Evolutionary conservation across 2,888 invertebrate genomes (phyloP).

Genomic region (Drosophila yooni): DNA sequence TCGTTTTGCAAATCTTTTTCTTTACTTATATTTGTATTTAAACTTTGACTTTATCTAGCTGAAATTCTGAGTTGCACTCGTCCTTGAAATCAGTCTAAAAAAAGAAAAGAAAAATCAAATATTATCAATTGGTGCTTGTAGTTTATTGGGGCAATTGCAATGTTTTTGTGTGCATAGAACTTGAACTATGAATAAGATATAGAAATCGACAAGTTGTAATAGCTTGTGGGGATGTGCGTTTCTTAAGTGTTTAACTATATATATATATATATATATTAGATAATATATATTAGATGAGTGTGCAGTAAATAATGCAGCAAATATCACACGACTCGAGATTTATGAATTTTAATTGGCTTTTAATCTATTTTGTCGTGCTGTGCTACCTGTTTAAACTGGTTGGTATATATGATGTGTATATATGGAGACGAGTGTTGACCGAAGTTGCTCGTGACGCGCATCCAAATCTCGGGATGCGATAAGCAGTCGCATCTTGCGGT

Average conservation of each 20-base stretch:
- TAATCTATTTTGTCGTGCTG: slow-evolving; percentile 26
- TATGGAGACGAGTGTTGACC: slow-evolving; percentile 33
- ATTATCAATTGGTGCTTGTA: slow-evolving; percentile 32
- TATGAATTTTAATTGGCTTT: slow-evolving; percentile 3
- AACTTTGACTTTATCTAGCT: not conserved
- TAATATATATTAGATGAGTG: not conserved
- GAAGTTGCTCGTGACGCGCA: slow-evolving; percentile 53
- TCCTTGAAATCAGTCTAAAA: slow-evolving; percentile 9
- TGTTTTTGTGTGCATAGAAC: slow-evolving; percentile 39
- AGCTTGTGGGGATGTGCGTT: not conserved
- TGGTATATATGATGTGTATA: not conserved
- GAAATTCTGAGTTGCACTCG: not conserved
- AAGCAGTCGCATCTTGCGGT: slow-evolving; percentile 29
- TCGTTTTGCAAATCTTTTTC: not conserved
- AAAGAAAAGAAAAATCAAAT: slow-evolving; percentile 3
- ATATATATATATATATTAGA: not conserved
- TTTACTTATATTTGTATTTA: not conserved
- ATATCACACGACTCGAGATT: slow-evolving; percentile 9
- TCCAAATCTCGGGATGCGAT: slow-evolving; percentile 40
- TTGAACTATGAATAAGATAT: slow-evolving; percentile 45
- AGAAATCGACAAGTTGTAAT: not conserved
- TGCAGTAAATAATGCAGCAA: slow-evolving; percentile 12
- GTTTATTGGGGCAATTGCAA: slow-evolving; percentile 20
- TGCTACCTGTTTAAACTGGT: slow-evolving; percentile 58
- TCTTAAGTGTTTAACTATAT: not conserved